These are phyloP conservation scores for Takifugu bimaculatus DNA, from an alignment of 2,113 vertebrate species.

Conservation along the genomic window DNA sequence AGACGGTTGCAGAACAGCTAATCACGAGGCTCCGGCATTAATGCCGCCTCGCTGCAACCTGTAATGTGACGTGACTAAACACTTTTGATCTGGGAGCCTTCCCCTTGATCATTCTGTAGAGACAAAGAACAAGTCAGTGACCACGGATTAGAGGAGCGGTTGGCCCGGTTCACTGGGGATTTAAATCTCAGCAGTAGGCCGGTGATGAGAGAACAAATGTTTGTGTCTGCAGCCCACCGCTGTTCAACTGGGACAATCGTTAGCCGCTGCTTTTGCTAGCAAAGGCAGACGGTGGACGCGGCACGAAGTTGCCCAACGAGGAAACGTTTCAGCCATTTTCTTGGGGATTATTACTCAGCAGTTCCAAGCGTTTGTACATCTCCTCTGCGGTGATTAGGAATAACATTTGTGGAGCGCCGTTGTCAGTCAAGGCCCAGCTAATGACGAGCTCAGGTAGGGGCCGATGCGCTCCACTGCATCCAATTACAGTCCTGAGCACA, in stretches of 20 bases:
- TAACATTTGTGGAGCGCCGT: slow-evolving; percentile 39
- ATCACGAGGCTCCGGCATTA: slow-evolving; percentile 55
- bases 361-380: slow-evolving; percentile 16
- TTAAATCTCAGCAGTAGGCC: slow-evolving; percentile 9
- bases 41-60: slow-evolving; percentile 63
- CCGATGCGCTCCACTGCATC: slow-evolving; percentile 62
- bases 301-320: slow-evolving; percentile 3
- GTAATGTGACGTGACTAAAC: slow-evolving; percentile 65
- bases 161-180: slow-evolving; percentile 30
- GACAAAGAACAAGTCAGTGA: slow-evolving; percentile 41
- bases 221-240: slow-evolving; percentile 6
- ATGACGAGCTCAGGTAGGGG: slow-evolving; percentile 62
- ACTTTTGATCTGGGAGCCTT: slow-evolving; percentile 67
- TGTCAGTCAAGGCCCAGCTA: slow-evolving; percentile 66
- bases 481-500: slow-evolving; percentile 63
- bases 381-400: slow-evolving; percentile 17
- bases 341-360: slow-evolving; percentile 30
- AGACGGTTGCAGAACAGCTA: slow-evolving; percentile 43
- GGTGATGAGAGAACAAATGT: slow-evolving; percentile 28
- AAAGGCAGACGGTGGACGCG: slow-evolving; percentile 8
- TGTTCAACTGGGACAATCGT: slow-evolving; percentile 18
- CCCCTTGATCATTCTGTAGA: slow-evolving; percentile 66
- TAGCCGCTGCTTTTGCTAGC: slow-evolving; percentile 18
- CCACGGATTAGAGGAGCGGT: slow-evolving; percentile 45
- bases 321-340: slow-evolving; percentile 19